Percentiles rank a stretch among this genome's conserved stretches.
Evolutionary conservation across 2,113 vertebrate genomes (phyloP).

Genomic region (Lepisosteus oculatus): DNA sequence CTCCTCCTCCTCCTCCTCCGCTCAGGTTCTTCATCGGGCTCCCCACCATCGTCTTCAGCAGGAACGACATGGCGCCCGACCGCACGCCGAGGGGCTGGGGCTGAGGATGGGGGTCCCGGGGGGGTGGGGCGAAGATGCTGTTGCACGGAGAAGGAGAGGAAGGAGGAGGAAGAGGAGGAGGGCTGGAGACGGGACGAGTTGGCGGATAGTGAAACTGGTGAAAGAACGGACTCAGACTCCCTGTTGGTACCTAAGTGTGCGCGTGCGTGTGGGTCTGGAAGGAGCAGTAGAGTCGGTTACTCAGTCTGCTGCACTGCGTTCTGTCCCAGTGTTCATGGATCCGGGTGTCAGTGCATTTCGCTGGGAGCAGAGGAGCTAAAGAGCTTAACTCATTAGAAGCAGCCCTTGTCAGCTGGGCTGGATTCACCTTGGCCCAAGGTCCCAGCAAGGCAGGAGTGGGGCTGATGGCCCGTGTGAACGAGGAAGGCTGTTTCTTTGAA

Average conservation of each 20-base stretch:
- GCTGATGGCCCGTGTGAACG: too few relatives aligned
- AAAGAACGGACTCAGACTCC: background rate
- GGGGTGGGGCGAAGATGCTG: background rate
- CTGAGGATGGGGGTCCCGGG: background rate
- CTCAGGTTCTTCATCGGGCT: slow-evolving; percentile 38
- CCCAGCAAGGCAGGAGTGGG: background rate
- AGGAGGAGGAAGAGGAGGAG: background rate
- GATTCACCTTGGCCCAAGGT: slow-evolving; percentile 40
- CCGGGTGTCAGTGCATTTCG: slow-evolving; percentile 47
- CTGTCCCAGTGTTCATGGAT: slow-evolving; percentile 52
- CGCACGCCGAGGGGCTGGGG: background rate
- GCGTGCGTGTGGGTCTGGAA: background rate
- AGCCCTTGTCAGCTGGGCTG: slow-evolving; percentile 31
- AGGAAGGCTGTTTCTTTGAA: too few relatives aligned
- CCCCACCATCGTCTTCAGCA: slow-evolving; percentile 52
- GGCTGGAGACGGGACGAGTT: background rate
- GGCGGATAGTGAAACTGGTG: background rate
- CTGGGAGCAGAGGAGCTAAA: slow-evolving; percentile 49
- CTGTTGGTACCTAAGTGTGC: background rate
- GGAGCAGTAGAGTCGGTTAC: slow-evolving; percentile 4
- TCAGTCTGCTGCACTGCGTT: slow-evolving; percentile 22
- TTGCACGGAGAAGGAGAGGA: background rate
- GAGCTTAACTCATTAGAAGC: slow-evolving; percentile 71
- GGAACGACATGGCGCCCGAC: slow-evolving; percentile 44
- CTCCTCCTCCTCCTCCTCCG: slow-evolving; percentile 25